These are phyloP conservation scores for Tetranychus truncatus DNA, from an alignment of 2,888 invertebrate genomes.

Conservation along the genomic window DNA sequence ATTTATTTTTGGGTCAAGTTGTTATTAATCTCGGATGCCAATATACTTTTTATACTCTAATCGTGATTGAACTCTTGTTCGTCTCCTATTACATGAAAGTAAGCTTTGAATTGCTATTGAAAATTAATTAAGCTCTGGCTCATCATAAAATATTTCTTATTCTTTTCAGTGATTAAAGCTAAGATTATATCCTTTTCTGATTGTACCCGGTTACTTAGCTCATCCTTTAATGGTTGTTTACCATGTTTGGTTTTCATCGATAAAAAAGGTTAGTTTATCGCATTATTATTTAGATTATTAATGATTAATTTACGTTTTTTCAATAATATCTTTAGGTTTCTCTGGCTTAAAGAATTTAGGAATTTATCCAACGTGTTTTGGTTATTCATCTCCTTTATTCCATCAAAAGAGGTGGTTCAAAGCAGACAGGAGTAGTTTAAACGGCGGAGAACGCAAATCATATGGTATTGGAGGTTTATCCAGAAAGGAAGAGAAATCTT, in stretches of 20 bases:
- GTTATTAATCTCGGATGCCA: no score
- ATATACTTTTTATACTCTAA: no score
- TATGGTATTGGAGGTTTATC: not conserved
- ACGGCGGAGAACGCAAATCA: not conserved
- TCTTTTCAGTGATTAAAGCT: not conserved
- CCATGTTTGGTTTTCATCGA: not conserved
- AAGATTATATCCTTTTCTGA: not conserved
- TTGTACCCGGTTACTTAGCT: not conserved
- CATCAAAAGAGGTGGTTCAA: not conserved
- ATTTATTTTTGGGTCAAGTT: no score
- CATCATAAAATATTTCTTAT: not conserved
- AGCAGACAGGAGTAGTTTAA: not conserved
- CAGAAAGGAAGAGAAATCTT: not conserved
- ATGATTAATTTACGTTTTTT: no score
- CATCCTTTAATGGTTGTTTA: not conserved
- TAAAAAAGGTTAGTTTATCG: not conserved
- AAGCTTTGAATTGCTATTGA: not conserved
- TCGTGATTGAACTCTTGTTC: no score
- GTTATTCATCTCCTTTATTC: conserved; percentile 1
- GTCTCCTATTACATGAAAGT: not conserved
- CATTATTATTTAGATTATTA: no score
- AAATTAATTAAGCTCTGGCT: no score
- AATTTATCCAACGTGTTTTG: not conserved
- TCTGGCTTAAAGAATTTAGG: not conserved
- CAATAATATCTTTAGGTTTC: not conserved